These are phyloP conservation scores for Heterotis niloticus DNA, from an alignment of 2,113 vertebrate species.

Conservation along the genomic window DNA sequence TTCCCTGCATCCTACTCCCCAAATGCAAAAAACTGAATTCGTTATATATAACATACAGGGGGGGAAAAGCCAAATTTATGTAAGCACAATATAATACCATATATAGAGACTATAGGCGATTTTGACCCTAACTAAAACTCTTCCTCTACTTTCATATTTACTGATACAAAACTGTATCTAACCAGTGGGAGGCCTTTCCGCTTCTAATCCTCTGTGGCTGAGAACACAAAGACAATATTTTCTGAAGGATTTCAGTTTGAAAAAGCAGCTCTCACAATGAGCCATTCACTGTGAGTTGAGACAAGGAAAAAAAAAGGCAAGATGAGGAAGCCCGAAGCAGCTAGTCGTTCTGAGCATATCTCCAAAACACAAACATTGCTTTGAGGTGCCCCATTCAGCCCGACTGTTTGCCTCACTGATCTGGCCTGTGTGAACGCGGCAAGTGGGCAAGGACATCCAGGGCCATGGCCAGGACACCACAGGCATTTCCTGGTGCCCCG, in stretches of 20 bases:
- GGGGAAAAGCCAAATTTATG: too few relatives aligned
- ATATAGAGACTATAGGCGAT: too few relatives aligned
- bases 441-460: slow-evolving; percentile 5
- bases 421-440: slow-evolving; percentile 36
- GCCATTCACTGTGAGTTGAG: not conserved
- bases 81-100: too few relatives aligned
- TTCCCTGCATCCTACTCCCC: not conserved
- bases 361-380: slow-evolving; percentile 37
- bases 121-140: not conserved
- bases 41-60: not conserved
- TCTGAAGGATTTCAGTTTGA: not conserved
- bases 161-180: not conserved
- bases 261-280: slow-evolving; percentile 23
- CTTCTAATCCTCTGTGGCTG: not conserved
- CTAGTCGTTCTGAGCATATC: slow-evolving; percentile 22
- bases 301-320: too few relatives aligned
- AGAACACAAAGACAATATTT: slow-evolving; percentile 17
- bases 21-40: not conserved
- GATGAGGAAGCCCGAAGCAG: slow-evolving; percentile 7
- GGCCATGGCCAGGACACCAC: slow-evolving; percentile 34
- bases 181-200: not conserved
- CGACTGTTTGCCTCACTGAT: slow-evolving; percentile 32
- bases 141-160: not conserved
- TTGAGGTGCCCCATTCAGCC: slow-evolving; percentile 38
- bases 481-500: slow-evolving; percentile 35